Conservation (phyloP, 64 coral and sea anemone genomes). For the Montipora capricornis region DNA sequence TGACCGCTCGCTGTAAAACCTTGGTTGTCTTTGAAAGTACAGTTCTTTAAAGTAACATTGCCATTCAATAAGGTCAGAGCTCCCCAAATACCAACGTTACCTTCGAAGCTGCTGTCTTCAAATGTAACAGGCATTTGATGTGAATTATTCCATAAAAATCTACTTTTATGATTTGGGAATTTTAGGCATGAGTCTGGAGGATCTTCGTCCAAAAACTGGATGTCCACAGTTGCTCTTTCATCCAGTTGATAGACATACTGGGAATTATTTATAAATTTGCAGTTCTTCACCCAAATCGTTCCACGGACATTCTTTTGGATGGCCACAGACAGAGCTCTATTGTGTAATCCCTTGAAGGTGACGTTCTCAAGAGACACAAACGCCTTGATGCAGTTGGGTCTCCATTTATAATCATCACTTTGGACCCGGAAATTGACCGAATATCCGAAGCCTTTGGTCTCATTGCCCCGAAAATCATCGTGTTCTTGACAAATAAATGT, state of each 20-base stretch:
- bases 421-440: not conserved
- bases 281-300: not conserved
- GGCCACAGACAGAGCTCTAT: not conserved
- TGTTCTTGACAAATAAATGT: not conserved
- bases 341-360: not conserved
- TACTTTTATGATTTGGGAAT: not conserved
- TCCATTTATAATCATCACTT: not conserved
- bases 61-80: constrained; percentile 21
- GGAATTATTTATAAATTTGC: constrained; percentile 26
- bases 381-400: not conserved
- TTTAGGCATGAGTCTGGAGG: not conserved
- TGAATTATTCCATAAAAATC: not conserved
- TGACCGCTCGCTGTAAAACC: constrained; percentile 1
- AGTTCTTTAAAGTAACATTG: constrained; percentile 22
- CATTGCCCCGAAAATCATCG: not conserved
- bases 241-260: not conserved
- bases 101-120: constrained; percentile 1
- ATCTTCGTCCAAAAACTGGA: not conserved
- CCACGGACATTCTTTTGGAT: not conserved
- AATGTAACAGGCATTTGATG: not conserved
- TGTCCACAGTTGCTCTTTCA: not conserved
- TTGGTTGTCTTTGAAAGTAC: constrained; percentile 45
- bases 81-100: not conserved
- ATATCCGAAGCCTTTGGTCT: constrained; percentile 3
- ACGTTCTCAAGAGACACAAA: constrained; percentile 4